phyloP scores from a whole-genome alignment of 2,888 invertebrate genomes.

The Ceraclea dissimilis region DNA sequence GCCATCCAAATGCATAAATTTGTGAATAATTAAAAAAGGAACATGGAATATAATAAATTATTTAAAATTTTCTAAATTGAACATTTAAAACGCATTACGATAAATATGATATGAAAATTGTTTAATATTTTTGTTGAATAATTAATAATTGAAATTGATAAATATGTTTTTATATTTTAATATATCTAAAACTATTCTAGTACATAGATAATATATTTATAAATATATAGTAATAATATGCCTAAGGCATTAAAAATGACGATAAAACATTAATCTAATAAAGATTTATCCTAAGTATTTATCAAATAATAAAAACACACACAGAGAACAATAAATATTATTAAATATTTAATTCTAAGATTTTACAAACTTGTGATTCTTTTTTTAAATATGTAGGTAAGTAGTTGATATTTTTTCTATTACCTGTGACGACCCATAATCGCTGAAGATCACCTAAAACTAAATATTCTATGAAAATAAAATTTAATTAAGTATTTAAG shows the following conservation, averaged over 20 bases:
- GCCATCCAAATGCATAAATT: slow-evolving; percentile 5
- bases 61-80: too few relatives aligned
- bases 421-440: slow-evolving; percentile 24
- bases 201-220: not conserved
- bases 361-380: slow-evolving; percentile 3
- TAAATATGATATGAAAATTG: too few relatives aligned
- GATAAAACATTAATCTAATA: not conserved
- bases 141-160: not conserved
- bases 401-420: slow-evolving; percentile 15
- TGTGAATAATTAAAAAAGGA: too few relatives aligned
- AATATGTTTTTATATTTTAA: too few relatives aligned
- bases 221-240: not conserved
- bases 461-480: slow-evolving; percentile 24
- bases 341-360: slow-evolving; percentile 21
- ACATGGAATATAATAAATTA: not conserved
- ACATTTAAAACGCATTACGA: too few relatives aligned
- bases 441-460: slow-evolving; percentile 25
- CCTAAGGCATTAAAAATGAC: not conserved
- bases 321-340: slow-evolving; percentile 11
- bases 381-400: slow-evolving; percentile 13
- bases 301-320: not conserved
- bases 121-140: not conserved
- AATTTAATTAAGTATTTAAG: slow-evolving; percentile 17
- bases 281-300: not conserved
- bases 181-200: too few relatives aligned